Evolutionary conservation across 2,797 vertebrate species (phyloP), one percentile per base, ranked within the genome.

Genomic region (Coranthus polyacanthus): DNA sequence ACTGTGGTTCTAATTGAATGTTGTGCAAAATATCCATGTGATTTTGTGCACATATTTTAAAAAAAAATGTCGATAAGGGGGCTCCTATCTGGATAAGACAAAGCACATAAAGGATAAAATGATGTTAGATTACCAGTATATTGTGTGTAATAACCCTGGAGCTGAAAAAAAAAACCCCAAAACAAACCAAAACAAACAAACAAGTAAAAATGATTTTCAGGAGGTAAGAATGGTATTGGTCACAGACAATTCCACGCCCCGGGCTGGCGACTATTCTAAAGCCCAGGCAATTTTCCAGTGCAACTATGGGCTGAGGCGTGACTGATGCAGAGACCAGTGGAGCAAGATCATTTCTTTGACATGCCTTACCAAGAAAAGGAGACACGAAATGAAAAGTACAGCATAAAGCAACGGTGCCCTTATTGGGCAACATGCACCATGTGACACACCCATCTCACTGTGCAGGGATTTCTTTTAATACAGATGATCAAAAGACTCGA

Each of bases 281-380:
- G 72, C 76, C 72, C 34, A 81, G 75, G 81, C 88, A 79, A 86
- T 87, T 89, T 91, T 89, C 85, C 78, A 73, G 69, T 81, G 76
- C 64, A 71, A 69, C 73, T 38, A 72, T 43, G 54, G 81, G 64
- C 83, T 66, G 69, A 89, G 78, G 76, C 72, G 42, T 78, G 79
- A 85, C 81, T 88, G 83, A 88, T 85, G 72, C 84, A 72, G 75
- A 82, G 84, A 72, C 76, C 83, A 89, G 71, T 87, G 84, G 88
- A 87, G 89, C 87, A 79, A 88, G 84, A 92, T 88, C 43, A 90
- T 91, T 88, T 86, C 67, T 92, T 84, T 92, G 90, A 92, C 87
- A 91, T 87, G 84, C 72, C 83, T 72, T 39, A 49, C 68, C 74
- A 86, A 87, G 79, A 81, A 78, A 81, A 77, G 82, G 76, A 66